These are phyloP conservation scores for Drosophila sturtevanti DNA, from an alignment of 1,140 invertebrate species.

Conservation along the genomic window DNA sequence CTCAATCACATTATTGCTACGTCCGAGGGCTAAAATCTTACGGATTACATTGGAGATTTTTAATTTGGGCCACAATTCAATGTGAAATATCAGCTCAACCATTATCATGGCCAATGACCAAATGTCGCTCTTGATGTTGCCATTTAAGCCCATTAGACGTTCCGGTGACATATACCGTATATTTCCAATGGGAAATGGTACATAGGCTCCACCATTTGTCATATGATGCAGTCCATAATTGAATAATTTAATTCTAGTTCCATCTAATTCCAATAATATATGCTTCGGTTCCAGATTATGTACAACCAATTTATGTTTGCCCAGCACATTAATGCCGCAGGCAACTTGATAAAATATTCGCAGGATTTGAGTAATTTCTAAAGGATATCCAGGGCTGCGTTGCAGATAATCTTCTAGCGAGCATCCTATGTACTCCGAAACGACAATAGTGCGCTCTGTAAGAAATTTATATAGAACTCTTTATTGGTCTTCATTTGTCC, in stretches of 20 bases:
- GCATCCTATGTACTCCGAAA: slow-evolving; percentile 92
- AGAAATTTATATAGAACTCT: background rate
- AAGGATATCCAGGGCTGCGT: slow-evolving; percentile 82
- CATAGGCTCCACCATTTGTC: slow-evolving; percentile 87
- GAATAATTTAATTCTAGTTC: slow-evolving; percentile 90
- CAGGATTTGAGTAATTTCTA: slow-evolving; percentile 85
- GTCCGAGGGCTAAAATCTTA: slow-evolving; percentile 88
- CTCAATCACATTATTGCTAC: slow-evolving; percentile 88
- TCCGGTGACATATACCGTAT: slow-evolving; percentile 94
- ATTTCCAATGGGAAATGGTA: slow-evolving; percentile 94
- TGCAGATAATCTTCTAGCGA: slow-evolving; percentile 83
- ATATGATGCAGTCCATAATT: slow-evolving; percentile 97
- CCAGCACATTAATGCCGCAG: slow-evolving; percentile 89
- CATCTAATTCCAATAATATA: slow-evolving; percentile 89
- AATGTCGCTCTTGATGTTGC: slow-evolving; percentile 91
- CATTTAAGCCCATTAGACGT: slow-evolving; percentile 86
- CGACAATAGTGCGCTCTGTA: slow-evolving; percentile 93
- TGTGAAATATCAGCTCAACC: slow-evolving; percentile 88
- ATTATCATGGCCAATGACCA: slow-evolving; percentile 96
- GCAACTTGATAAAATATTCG: slow-evolving; percentile 87
- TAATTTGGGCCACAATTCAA: slow-evolving; percentile 87
- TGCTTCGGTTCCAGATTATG: slow-evolving; percentile 92
- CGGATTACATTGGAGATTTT: slow-evolving; percentile 89
- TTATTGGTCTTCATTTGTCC: background rate
- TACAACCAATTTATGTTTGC: slow-evolving; percentile 89